These are phyloP conservation scores for Zoanthus sociatus DNA, from an alignment of 92 coral and sea anemone species.

Conservation along the genomic window DNA sequence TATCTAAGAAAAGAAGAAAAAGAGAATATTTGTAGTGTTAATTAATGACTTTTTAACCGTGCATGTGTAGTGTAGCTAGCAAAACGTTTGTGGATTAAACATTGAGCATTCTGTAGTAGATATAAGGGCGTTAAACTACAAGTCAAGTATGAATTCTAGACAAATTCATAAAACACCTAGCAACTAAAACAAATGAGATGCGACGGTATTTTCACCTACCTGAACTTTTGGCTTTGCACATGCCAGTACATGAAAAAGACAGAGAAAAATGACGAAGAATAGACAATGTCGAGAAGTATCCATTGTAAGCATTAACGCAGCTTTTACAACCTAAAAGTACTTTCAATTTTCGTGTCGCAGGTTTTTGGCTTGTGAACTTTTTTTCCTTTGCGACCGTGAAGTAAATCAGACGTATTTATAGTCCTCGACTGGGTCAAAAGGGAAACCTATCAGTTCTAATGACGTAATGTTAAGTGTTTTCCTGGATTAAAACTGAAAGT, in stretches of 20 bases:
- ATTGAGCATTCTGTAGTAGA: too few species aligned
- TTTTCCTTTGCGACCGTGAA: background rate
- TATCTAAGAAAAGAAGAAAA: too few species aligned
- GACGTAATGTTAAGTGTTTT: background rate
- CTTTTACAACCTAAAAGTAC: background rate
- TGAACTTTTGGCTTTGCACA: constrained; percentile 21
- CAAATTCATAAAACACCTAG: too few species aligned
- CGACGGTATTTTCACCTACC: background rate
- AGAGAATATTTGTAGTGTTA: too few species aligned
- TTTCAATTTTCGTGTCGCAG: background rate
- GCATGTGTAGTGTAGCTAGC: too few species aligned
- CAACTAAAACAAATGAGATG: too few species aligned
- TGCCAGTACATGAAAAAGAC: background rate
- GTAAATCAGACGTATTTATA: constrained; percentile 15
- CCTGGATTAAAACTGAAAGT: background rate
- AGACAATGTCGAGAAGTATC: background rate
- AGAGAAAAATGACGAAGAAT: background rate
- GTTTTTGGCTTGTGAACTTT: background rate
- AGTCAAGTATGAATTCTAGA: too few species aligned
- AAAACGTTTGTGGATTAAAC: too few species aligned
- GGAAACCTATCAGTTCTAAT: background rate
- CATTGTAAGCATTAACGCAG: background rate
- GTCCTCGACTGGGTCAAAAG: background rate
- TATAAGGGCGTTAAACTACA: too few species aligned
- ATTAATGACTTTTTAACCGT: too few species aligned